These are phyloP conservation scores for Chanos chanos DNA, from an alignment of 2,797 vertebrate species.

Conservation along the genomic window DNA sequence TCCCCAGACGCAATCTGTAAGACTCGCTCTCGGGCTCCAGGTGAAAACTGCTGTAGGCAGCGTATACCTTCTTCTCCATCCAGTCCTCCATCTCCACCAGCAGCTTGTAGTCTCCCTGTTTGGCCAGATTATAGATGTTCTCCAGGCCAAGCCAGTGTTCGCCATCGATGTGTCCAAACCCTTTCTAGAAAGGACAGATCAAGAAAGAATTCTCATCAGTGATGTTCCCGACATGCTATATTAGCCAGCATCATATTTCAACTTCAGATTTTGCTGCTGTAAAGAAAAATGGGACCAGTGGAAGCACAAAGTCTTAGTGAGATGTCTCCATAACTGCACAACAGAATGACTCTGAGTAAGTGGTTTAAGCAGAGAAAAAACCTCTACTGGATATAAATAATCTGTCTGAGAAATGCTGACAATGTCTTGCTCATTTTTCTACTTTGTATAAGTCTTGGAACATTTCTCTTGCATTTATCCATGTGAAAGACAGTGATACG, in stretches of 20 bases:
- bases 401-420: conserved; percentile 29
- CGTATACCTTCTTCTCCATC: conserved; percentile 96
- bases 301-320: background rate
- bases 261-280: background rate
- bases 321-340: background rate
- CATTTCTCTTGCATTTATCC: conserved; percentile 31
- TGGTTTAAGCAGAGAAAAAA: background rate
- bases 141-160: conserved; percentile 96
- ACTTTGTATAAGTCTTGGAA: conserved; percentile 47
- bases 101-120: conserved; percentile 91
- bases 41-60: conserved; percentile 93
- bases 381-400: no score
- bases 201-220: no score
- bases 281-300: background rate
- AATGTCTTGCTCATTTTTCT: conserved; percentile 16
- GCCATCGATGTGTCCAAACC: conserved; percentile 91
- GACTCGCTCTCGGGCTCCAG: conserved; percentile 89
- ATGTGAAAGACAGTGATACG: conserved; percentile 48
- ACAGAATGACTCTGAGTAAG: background rate
- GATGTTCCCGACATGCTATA: no score
- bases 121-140: conserved; percentile 87
- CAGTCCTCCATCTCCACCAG: conserved; percentile 95
- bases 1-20: conserved; percentile 86
- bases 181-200: conserved; percentile 76
- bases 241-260: conserved; percentile 1